Percentiles rank a stretch among this genome's conserved stretches.
Conservation (phyloP, 2,797 vertebrate species). For the Anableps anableps region DNA sequence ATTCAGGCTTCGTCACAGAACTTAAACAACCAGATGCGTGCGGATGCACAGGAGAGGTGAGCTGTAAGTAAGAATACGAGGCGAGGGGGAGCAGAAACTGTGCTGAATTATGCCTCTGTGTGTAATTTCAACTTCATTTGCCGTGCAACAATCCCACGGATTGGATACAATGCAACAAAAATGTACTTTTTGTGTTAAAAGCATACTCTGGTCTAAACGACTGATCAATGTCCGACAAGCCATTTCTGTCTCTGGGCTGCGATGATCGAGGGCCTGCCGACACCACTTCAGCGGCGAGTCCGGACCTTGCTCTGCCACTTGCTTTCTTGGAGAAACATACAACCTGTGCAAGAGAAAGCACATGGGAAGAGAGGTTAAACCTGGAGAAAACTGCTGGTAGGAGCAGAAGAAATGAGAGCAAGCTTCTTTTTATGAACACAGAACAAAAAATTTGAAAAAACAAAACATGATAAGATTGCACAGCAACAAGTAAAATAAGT, state of each 20-base stretch:
- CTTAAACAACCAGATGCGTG: slow-evolving; percentile 14
- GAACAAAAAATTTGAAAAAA: slow-evolving; percentile 23
- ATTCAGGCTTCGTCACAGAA: slow-evolving; percentile 30
- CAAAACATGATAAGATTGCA: slow-evolving; percentile 30
- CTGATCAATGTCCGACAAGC: slow-evolving; percentile 88
- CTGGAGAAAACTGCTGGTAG: background rate
- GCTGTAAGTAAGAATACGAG: slow-evolving; percentile 55
- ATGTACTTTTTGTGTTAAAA: background rate
- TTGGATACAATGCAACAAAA: background rate
- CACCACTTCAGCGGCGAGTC: slow-evolving; percentile 91
- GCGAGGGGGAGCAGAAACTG: background rate
- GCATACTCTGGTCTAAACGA: slow-evolving; percentile 90
- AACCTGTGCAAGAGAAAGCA: slow-evolving; percentile 79
- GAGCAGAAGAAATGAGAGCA: background rate
- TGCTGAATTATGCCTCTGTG: background rate
- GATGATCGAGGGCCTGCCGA: slow-evolving; percentile 89
- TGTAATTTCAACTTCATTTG: background rate
- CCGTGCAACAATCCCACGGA: background rate
- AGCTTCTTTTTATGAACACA: slow-evolving; percentile 26
- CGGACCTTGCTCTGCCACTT: slow-evolving; percentile 75
- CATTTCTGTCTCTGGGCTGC: slow-evolving; percentile 90
- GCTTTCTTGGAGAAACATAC: slow-evolving; percentile 89
- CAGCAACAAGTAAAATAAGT: background rate
- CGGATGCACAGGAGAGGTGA: slow-evolving; percentile 27
- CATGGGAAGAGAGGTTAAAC: slow-evolving; percentile 8